phyloP scores from a whole-genome alignment of 2,888 invertebrate genomes.

The Drosophila anomelani region DNA sequence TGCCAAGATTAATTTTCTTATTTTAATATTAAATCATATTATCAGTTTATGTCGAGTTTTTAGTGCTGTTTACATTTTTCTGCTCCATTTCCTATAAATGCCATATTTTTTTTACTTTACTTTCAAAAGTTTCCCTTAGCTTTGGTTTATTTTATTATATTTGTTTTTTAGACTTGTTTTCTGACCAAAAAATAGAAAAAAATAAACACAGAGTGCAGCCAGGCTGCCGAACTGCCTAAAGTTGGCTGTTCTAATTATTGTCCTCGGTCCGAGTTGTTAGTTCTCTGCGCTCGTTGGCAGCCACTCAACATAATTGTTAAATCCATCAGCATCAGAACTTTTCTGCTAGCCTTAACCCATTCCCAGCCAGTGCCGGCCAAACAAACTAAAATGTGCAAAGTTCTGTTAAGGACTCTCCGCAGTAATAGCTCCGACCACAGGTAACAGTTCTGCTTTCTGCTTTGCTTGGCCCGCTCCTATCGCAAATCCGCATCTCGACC shows the following conservation, averaged over 20 bases:
- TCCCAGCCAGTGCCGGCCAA: constrained; percentile 6
- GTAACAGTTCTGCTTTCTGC: constrained; percentile 41
- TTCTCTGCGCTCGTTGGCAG: constrained; percentile 38
- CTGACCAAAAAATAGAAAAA: not conserved
- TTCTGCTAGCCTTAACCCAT: constrained; percentile 13
- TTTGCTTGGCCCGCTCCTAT: constrained; percentile 45
- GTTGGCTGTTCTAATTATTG: constrained; percentile 24
- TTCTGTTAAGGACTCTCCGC: constrained; percentile 53
- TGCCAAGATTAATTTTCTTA: no score
- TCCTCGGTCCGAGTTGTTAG: constrained; percentile 25
- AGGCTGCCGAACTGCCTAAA: constrained; percentile 6
- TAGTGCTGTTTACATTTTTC: not conserved
- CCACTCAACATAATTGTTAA: constrained; percentile 47
- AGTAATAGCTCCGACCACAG: constrained; percentile 49
- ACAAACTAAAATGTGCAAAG: constrained; percentile 48
- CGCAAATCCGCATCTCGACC: constrained; percentile 53
- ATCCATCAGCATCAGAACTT: constrained; percentile 46
- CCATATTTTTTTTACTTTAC: not conserved
- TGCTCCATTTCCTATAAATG: not conserved
- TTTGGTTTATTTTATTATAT: not conserved
- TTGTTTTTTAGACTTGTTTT: not conserved
- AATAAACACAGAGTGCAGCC: not conserved
- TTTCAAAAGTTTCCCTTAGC: not conserved
- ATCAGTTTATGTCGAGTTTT: no score
- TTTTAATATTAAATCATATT: no score